phyloP scores from a whole-genome alignment of 1,140 invertebrate genomes.

The Heterodera carotae region DNA sequence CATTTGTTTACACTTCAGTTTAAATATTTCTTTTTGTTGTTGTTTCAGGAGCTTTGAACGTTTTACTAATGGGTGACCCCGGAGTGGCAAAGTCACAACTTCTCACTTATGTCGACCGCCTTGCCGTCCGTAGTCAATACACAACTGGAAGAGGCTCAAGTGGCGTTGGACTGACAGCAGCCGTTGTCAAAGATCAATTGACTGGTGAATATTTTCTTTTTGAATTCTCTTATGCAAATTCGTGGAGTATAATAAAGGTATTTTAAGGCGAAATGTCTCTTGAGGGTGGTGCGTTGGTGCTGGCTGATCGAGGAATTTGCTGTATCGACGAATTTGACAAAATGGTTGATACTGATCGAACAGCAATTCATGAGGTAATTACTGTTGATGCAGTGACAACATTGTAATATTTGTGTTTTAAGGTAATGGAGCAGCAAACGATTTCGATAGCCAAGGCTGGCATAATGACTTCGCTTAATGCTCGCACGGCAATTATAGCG shows the following conservation, averaged over 20 bases:
- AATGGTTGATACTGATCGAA: slow-evolving; percentile 92
- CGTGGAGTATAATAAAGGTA: background rate
- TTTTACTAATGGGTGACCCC: slow-evolving; percentile 98
- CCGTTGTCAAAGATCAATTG: slow-evolving; percentile 93
- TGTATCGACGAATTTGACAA: slow-evolving; percentile 99
- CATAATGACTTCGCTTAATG: slow-evolving; percentile 95
- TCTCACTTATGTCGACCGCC: slow-evolving; percentile 87
- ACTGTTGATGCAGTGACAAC: slow-evolving; percentile 64
- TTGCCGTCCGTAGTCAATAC: slow-evolving; percentile 89
- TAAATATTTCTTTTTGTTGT: too few species aligned
- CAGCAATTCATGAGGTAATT: slow-evolving; percentile 98
- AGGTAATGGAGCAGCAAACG: slow-evolving; percentile 96
- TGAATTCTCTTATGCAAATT: background rate
- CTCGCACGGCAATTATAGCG: slow-evolving; percentile 91
- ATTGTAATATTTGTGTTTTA: slow-evolving; percentile 5
- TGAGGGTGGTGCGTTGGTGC: slow-evolving; percentile 94
- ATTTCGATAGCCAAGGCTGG: slow-evolving; percentile 99
- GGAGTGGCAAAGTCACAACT: slow-evolving; percentile 98
- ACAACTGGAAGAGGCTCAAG: slow-evolving; percentile 95
- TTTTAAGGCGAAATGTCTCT: slow-evolving; percentile 82
- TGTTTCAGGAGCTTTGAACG: slow-evolving; percentile 84
- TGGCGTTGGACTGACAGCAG: slow-evolving; percentile 95
- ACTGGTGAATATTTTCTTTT: slow-evolving; percentile 71
- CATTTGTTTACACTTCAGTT: background rate
- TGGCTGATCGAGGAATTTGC: slow-evolving; percentile 94